Evolutionary conservation across 2,888 invertebrate species (phyloP).

Genomic region (Acholoe squamosa): DNA sequence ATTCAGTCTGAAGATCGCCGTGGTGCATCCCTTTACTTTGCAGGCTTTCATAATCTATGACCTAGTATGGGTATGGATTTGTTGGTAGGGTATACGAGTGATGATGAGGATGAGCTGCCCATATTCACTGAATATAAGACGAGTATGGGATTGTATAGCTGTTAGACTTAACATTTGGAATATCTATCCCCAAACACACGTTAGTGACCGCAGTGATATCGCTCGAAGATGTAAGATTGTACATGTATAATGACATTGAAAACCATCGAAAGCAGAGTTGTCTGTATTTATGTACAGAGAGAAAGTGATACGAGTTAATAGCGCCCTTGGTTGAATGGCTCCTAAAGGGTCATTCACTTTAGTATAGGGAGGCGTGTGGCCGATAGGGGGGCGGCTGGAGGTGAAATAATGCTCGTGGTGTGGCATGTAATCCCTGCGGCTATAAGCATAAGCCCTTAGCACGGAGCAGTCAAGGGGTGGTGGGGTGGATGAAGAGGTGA

Average conservation of each 20-base stretch:
- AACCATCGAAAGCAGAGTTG: neutral
- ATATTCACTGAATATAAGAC: too few relatives aligned
- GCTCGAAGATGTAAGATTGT: neutral
- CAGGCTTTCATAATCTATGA: too few relatives aligned
- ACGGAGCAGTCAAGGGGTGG: neutral
- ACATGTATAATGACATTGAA: neutral
- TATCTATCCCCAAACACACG: too few relatives aligned
- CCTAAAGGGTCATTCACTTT: neutral
- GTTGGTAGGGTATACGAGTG: too few relatives aligned
- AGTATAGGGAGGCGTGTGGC: constrained; percentile 44
- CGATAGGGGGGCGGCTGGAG: constrained; percentile 13
- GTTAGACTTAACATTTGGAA: too few relatives aligned
- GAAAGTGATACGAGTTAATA: constrained; percentile 56
- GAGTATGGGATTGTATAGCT: too few relatives aligned
- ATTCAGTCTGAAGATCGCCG: too few relatives aligned
- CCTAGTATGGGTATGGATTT: too few relatives aligned
- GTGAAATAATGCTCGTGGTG: constrained; percentile 23
- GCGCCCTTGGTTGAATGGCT: constrained; percentile 34
- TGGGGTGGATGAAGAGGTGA: neutral
- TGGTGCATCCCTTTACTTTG: too few relatives aligned
- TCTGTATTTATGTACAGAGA: neutral
- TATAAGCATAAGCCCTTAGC: neutral
- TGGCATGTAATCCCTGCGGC: constrained; percentile 50
- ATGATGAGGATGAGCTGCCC: too few relatives aligned
- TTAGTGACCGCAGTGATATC: neutral